A percentile compares a stretch with the other conserved stretches of the same genome.
Conservation (phyloP, 2,113 vertebrate species). For the Antigone vipio region DNA sequence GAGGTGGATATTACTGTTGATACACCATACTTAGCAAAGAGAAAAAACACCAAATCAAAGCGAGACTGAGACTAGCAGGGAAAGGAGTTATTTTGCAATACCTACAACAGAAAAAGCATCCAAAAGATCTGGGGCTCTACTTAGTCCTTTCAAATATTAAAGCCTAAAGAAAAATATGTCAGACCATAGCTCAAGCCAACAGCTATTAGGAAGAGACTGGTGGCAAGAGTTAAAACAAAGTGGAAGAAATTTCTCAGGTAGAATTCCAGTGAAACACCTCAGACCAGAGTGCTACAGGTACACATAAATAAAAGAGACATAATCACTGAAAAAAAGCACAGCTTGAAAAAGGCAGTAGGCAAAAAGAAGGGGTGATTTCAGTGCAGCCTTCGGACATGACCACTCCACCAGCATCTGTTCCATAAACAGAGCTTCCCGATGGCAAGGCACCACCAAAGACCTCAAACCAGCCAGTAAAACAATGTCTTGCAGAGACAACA, state of each 20-base stretch:
- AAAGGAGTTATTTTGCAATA: background rate
- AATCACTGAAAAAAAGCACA: background rate
- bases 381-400: background rate
- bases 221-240: background rate
- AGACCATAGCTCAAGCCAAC: background rate
- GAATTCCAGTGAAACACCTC: background rate
- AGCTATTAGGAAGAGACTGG: background rate
- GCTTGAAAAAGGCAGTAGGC: background rate
- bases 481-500: background rate
- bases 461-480: background rate
- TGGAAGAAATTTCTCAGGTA: background rate
- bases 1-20: background rate
- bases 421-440: background rate
- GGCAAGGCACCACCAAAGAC: background rate
- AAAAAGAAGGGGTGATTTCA: background rate
- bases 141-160: background rate
- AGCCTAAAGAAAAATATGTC: background rate
- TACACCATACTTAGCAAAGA: background rate
- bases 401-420: background rate
- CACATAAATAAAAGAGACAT: background rate
- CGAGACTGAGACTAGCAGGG: background rate
- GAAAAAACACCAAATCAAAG: background rate
- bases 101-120: background rate
- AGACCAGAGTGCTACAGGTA: background rate
- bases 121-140: background rate